Percentiles rank a stretch among this genome's conserved stretches.
These are phyloP conservation scores for Dryas iulia DNA, from an alignment of 1,140 invertebrate species.

Conservation along the genomic window DNA sequence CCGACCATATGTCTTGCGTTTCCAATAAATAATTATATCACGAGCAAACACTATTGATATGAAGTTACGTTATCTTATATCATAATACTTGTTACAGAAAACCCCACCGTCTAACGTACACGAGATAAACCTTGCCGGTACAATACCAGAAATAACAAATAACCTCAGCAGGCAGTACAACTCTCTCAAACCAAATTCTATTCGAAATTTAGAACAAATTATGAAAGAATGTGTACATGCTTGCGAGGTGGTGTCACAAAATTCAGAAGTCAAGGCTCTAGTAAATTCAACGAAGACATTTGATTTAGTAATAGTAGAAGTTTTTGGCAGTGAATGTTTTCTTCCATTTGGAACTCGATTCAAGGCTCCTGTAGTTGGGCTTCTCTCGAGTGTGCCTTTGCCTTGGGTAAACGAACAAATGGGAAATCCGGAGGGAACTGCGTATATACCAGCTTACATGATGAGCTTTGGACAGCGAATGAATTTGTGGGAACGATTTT, in stretches of 20 bases:
- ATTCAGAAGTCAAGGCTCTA: slow-evolving; percentile 58
- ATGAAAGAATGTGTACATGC: slow-evolving; percentile 71
- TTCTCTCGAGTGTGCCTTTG: slow-evolving; percentile 81
- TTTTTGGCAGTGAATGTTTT: slow-evolving; percentile 84
- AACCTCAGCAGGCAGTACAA: slow-evolving; percentile 67
- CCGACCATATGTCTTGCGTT: slow-evolving; percentile 24
- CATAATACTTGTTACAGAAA: slow-evolving; percentile 61
- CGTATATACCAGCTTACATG: slow-evolving; percentile 82
- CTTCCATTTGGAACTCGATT: slow-evolving; percentile 80
- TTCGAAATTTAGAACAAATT: slow-evolving; percentile 69
- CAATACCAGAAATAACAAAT: slow-evolving; percentile 74
- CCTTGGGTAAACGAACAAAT: slow-evolving; percentile 83
- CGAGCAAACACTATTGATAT: not conserved
- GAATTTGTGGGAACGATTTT: slow-evolving; percentile 81
- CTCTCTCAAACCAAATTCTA: slow-evolving; percentile 63
- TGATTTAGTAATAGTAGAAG: slow-evolving; percentile 85
- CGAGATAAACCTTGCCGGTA: slow-evolving; percentile 72
- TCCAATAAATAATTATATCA: slow-evolving; percentile 10
- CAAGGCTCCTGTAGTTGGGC: slow-evolving; percentile 81
- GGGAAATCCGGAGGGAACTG: slow-evolving; percentile 82
- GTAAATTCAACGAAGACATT: slow-evolving; percentile 77
- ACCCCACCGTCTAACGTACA: slow-evolving; percentile 63
- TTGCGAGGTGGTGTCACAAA: slow-evolving; percentile 66
- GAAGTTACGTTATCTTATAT: slow-evolving; percentile 1
- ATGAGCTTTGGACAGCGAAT: slow-evolving; percentile 78